Evolutionary conservation across 2,113 vertebrate genomes (phyloP), one percentile per base, ranked within the genome.

Genomic region (Dicrurus megarhynchus): DNA sequence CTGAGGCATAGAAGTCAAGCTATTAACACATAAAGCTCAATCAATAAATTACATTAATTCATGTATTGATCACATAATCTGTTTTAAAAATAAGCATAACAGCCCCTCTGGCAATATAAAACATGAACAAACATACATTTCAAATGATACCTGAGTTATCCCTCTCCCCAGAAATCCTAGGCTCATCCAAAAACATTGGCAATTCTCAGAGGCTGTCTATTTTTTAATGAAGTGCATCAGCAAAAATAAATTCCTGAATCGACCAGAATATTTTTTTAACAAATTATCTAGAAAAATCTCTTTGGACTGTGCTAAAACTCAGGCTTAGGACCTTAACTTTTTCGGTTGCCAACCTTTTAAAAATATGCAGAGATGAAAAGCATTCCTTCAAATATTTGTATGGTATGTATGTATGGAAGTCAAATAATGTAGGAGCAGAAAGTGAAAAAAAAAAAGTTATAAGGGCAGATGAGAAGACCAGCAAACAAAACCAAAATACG

Each of bases 41-140:
- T 94, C 77, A 90, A 96, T 90, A 80, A 83, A 92, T 93, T 83
- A 84, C 56, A 93, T 93, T 94, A 94, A 96, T 82, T 91, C 46
- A 91, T 52, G 11, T 90, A 89, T 57, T 89, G 89, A 92, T 89
- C 70, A 69, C 32, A 65, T 35, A 7, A 84, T 57, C 53, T 88
- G 22, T 52, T 95, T 91, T 10, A 76, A 95, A 95, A 95, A 89
- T 57, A 80, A 91, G 32, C 7, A 3, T 33, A 87, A 94, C 32
- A 87, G 13, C 37, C 52, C 59, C 63, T 76, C 76, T 85, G 78
- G 35, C 85, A 93, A 89, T 63, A 92, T 44, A 88, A 94, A 89
- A 59, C 81, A 39, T 4, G 47, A 89, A 60, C 16, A 57, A 70
- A 84, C 44, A 87, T 26, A 60, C 33, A 70, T 95, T 91, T 85